Evolutionary conservation across 2,113 vertebrate genomes (phyloP).

Genomic region (Dasypus novemcinctus): DNA sequence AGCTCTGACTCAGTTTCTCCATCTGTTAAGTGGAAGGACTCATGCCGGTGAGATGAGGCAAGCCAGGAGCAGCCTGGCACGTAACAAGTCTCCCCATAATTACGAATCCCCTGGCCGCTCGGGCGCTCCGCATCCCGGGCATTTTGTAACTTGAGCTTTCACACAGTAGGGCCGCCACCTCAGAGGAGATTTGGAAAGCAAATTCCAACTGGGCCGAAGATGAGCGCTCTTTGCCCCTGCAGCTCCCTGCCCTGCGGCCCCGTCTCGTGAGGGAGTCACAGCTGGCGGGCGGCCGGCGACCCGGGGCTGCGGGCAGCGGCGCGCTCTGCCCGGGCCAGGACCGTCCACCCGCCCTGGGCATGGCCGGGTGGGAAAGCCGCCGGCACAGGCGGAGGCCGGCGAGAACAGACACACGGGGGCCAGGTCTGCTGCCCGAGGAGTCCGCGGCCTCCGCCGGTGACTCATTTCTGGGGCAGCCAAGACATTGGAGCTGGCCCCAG

Average conservation of each 20-base stretch:
- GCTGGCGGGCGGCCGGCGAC: neutral
- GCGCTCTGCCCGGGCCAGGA: rapidly evolving
- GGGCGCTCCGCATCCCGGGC: rapidly evolving
- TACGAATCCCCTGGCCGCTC: rapidly evolving
- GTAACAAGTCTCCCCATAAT: rapidly evolving
- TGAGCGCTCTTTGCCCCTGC: neutral
- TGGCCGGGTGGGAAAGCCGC: neutral
- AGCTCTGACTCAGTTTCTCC: neutral
- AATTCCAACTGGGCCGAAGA: neutral
- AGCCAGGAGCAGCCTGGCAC: rapidly evolving
- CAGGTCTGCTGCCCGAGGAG: neutral
- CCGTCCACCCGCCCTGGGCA: rapidly evolving
- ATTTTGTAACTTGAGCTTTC: neutral
- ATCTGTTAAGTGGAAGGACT: neutral
- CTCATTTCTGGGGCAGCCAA: neutral
- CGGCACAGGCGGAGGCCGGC: rapidly evolving
- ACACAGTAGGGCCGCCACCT: neutral
- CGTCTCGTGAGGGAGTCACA: rapidly evolving
- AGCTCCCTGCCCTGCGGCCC: rapidly evolving
- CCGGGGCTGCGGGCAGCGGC: neutral
- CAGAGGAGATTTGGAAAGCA: neutral
- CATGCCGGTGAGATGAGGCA: rapidly evolving
- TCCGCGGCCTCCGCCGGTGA: rapidly evolving
- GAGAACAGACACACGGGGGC: rapidly evolving
- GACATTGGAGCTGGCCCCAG: neutral